Evolutionary conservation across 2,888 invertebrate genomes (phyloP), one percentile per base, ranked within the genome.

Genomic region (Strigamia transsilvanica): DNA sequence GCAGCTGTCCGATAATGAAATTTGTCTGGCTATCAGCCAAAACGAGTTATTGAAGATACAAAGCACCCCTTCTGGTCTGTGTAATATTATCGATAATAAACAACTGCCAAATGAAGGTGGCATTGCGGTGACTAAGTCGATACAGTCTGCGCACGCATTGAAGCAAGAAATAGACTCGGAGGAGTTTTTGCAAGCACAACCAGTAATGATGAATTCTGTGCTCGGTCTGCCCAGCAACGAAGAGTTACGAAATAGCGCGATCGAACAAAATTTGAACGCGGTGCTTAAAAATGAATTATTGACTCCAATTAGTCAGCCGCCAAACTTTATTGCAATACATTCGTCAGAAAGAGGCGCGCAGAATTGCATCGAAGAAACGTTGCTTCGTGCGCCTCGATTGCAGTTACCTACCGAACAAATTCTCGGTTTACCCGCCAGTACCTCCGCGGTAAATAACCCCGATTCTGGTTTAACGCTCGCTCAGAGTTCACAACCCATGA

Each of bases 21-120:
- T 73, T 73, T 32, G 32, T 32, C 27, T 73, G 32, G 32, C 10
- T 15, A 73, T 73, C 27, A 27, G 27, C 32, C 73, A 73, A n/a
- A 73, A 73, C 32, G 73, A 73, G 32, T n/a, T 73, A 21, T 21
- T 66, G 61, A 66, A 66, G n/a, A 23, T 46, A 13, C 46, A 46
- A 46, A 46, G n/a, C 46, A 13, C 46, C 5, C 46, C 46, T 18
- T 56, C 73, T 73, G 73, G 73, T 5, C 27, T 73, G 13, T 73
- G 73, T 32, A 23, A 27, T 27, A 73, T 73, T 15, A 73, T 73
- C 12, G 73, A 73, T 27, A 32, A 10, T 13, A 73, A 73, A 32
- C 73, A 73, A 32, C 18, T 23, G 23, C 32, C 73, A 73, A 13
- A 73, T 13, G 73, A 73, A 32, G 13, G 18, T 9, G n/a, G 15